A percentile compares a stretch with the other conserved stretches of the same genome.
These are phyloP conservation scores for Pseudococcus jackbeardsleyi DNA, from an alignment of 2,888 invertebrate genomes.

Conservation along the genomic window DNA sequence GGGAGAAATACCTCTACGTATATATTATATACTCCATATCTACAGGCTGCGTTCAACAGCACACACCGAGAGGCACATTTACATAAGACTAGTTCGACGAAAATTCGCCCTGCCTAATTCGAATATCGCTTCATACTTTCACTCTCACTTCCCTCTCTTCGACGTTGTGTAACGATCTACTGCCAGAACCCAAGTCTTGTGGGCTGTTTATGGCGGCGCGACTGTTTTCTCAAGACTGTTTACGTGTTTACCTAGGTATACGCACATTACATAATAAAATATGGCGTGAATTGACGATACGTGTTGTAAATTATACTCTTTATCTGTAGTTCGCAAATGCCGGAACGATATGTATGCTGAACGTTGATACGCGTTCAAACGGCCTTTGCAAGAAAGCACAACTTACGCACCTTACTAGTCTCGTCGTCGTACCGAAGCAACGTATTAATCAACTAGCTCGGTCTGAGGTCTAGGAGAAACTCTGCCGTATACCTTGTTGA, in stretches of 20 bases:
- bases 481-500: background rate
- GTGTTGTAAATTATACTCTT: constrained; percentile 47
- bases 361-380: constrained; percentile 42
- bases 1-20: background rate
- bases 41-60: background rate
- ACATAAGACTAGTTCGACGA: constrained; percentile 28
- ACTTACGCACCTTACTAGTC: background rate
- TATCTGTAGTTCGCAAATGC: background rate
- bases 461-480: too few relatives aligned
- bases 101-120: background rate
- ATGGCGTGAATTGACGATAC: constrained; percentile 45
- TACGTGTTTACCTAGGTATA: background rate
- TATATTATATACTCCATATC: background rate
- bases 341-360: constrained; percentile 4
- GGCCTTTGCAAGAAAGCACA: background rate
- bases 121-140: background rate
- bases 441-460: too few relatives aligned
- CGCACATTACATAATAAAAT: background rate
- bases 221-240: background rate
- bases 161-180: background rate
- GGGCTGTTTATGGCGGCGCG: background rate
- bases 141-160: background rate
- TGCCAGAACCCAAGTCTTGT: background rate
- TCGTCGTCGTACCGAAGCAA: background rate
- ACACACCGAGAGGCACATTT: background rate